phyloP scores from a whole-genome alignment of 2,888 invertebrate genomes.

The Parthenolecanium corni region DNA sequence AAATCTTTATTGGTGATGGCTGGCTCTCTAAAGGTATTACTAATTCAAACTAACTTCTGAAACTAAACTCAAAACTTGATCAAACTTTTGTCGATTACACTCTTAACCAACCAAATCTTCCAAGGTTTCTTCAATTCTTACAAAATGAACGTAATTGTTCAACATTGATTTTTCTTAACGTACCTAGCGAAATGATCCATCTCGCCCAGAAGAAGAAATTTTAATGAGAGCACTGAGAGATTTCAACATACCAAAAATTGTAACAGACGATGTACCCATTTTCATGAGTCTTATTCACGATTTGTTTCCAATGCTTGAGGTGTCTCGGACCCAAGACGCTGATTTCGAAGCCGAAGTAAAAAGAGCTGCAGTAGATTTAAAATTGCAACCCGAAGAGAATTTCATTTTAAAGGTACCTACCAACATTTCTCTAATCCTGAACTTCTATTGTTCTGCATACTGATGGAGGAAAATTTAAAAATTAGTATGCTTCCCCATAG shows the following conservation, averaged over 20 bases:
- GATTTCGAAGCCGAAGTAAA: conserved; percentile 73
- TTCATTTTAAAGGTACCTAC: conserved; percentile 70
- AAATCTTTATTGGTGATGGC: conserved; percentile 92
- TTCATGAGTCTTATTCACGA: conserved; percentile 92
- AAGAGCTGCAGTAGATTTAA: conserved; percentile 65
- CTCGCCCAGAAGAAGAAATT: conserved; percentile 80
- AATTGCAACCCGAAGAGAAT: conserved; percentile 80
- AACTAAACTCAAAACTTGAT: no score
- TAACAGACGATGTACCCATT: conserved; percentile 80
- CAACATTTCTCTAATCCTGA: neutral
- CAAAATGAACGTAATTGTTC: no score
- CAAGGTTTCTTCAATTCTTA: no score
- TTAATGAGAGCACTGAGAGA: conserved; percentile 86
- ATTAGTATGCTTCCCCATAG: no score
- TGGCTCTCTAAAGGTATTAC: conserved; percentile 71
- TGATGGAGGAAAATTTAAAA: no score
- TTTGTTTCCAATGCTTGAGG: conserved; percentile 81
- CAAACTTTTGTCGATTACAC: no score
- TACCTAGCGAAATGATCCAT: conserved; percentile 53
- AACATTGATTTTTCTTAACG: no score
- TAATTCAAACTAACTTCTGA: no score
- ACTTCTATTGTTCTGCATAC: neutral
- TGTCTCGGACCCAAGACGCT: conserved; percentile 71
- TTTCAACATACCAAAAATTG: conserved; percentile 89
- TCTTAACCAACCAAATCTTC: no score